These are phyloP conservation scores for Acleris cristana DNA, from an alignment of 2,888 invertebrate species.

Conservation along the genomic window DNA sequence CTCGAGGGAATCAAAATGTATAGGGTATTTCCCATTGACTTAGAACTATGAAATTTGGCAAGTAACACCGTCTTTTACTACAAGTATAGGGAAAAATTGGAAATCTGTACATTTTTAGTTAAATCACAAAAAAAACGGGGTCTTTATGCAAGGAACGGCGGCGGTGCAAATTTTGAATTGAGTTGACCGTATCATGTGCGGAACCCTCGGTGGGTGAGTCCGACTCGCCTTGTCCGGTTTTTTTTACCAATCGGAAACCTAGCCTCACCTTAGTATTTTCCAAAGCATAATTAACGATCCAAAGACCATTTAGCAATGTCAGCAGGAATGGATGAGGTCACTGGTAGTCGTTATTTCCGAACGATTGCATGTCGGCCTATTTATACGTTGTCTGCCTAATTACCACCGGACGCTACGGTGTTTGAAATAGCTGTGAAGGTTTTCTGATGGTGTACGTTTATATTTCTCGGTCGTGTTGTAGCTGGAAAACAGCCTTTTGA, in stretches of 20 bases:
- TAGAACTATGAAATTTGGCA: too few species aligned
- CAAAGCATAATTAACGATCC: conserved; percentile 9
- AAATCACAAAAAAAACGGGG: too few species aligned
- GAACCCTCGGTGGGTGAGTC: too few species aligned
- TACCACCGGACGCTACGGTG: conserved; percentile 29
- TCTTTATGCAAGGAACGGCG: too few species aligned
- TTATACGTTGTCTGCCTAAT: conserved; percentile 28
- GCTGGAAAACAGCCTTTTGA: neutral
- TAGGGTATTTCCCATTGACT: too few species aligned
- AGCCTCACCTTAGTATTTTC: neutral
- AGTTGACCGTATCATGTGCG: too few species aligned
- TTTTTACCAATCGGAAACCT: neutral
- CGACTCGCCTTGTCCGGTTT: too few species aligned
- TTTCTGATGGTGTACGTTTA: conserved; percentile 2
- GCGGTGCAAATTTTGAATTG: too few species aligned
- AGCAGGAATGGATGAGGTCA: conserved; percentile 23
- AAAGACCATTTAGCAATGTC: conserved; percentile 29
- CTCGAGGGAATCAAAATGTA: too few species aligned
- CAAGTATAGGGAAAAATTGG: too few species aligned
- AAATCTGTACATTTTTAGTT: too few species aligned
- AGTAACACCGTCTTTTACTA: too few species aligned
- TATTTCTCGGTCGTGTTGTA: neutral
- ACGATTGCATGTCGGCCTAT: conserved; percentile 25
- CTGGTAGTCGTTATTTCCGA: conserved; percentile 25
- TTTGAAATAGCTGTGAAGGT: conserved; percentile 22